Evolutionary conservation across 2,113 vertebrate species (phyloP).

Genomic region (Chloebia gouldiae): DNA sequence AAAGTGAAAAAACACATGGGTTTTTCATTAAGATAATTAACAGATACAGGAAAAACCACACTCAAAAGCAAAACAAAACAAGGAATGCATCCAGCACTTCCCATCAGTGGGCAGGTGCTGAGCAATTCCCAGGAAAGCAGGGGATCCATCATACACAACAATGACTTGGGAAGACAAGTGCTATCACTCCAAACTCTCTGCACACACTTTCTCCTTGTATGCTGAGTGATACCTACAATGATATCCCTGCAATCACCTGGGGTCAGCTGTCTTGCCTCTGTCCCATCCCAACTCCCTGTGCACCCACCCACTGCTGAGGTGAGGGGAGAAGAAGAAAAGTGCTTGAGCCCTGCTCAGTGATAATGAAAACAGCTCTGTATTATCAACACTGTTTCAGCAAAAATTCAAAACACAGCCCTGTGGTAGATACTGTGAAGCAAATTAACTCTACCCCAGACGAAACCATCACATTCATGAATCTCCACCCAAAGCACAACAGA

Average conservation of each 20-base stretch:
- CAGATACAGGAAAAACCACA: background rate
- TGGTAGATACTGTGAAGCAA: background rate
- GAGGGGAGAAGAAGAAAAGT: background rate
- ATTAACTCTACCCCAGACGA: background rate
- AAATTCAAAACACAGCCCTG: background rate
- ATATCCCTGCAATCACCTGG: background rate
- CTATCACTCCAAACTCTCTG: background rate
- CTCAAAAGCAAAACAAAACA: background rate
- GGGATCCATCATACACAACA: rapidly evolving
- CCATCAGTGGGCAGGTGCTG: background rate
- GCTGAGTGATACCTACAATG: background rate
- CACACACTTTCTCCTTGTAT: background rate
- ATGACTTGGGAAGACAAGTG: background rate
- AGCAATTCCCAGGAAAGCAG: background rate
- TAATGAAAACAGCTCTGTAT: background rate
- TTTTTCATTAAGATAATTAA: background rate
- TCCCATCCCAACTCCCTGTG: background rate
- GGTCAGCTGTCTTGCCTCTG: background rate
- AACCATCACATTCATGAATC: background rate
- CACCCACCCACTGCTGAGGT: rapidly evolving
- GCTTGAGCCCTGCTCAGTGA: background rate
- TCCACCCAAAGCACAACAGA: background rate
- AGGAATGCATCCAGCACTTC: background rate
- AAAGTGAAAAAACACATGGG: background rate
- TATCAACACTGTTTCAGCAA: background rate